phyloP scores from a whole-genome alignment of 1,140 invertebrate species.

The Heterodera carotae region DNA sequence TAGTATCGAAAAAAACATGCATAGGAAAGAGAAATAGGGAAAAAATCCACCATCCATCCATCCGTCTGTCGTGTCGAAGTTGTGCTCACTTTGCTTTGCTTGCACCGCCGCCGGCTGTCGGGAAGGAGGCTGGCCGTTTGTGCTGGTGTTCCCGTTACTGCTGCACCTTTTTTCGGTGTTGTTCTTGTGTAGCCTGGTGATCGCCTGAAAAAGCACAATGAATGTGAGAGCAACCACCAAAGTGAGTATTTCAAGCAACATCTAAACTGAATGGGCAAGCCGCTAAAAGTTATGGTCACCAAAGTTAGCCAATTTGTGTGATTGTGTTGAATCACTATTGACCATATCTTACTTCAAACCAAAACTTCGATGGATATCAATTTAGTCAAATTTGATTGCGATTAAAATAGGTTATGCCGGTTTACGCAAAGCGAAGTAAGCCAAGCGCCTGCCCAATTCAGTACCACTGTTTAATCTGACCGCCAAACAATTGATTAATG shows the following conservation, averaged over 20 bases:
- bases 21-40: no score
- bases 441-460: no score
- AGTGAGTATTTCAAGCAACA: no score
- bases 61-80: no score
- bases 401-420: background rate
- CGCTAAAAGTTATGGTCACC: no score
- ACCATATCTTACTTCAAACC: no score
- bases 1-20: no score
- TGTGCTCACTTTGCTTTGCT: background rate
- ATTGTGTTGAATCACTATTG: background rate
- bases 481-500: background rate
- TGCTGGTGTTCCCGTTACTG: background rate
- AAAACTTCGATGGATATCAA: no score
- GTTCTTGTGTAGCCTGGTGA: constrained; percentile 17
- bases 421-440: background rate
- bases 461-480: no score
- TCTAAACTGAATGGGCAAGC: no score
- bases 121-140: background rate
- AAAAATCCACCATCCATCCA: no score
- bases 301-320: background rate
- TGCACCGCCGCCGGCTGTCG: background rate
- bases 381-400: background rate
- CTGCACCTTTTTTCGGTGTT: background rate
- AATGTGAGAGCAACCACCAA: no score
- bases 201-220: background rate